Base-by-base conservation (phyloP, 2,113 vertebrate genomes). In the Riparia riparia region DNA sequence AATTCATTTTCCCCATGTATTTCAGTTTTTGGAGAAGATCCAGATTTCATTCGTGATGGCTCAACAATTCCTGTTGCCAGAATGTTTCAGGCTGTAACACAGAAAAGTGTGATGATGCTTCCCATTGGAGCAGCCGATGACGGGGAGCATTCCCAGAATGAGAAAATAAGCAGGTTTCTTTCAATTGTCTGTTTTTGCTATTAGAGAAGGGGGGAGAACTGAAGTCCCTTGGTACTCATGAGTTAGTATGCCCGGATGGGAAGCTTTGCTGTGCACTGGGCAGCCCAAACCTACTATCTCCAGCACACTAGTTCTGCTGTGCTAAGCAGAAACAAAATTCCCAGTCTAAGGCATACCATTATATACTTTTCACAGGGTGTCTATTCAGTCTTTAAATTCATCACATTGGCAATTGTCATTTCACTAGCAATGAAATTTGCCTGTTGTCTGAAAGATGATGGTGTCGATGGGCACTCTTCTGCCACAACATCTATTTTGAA, bases 131-230 rank as follows among this genome's bases (percentile, higher is more conserved):
- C 97, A 5, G 97, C 97, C 0, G 98, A 98, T 31, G 98, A 98
- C 2, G 98, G 97, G 4, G 98, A 98, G 15, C 98, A 98, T 76
- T 98, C 98, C 37, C 98, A 98, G 95, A 98, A 98, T 2, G 98
- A 98, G 97, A 99, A 98, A 51, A 98, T 98, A 90, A 98, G 98
- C 98, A 98, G 98, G 98, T 98, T 37, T 92, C 18, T 71, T 53
- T 56, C 16, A 74, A 66, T 82, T 83, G 6, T 61, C 50, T 6
- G 17, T 61, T 90, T 81, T 8, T 3, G 0, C 24, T 65, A 2
- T 28, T 41, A 29, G 8, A 89, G 47, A 87, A 74, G 4, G 4
- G 14, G 4, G 18, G 3, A 31, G 5, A 80, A 47, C 7, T 4
- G 5, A 45, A 65, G 42, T 68, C 49, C 29, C 31, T 4, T 10